phyloP scores from a whole-genome alignment of 2,797 vertebrate genomes.

The Brachyalestes nurse region DNA sequence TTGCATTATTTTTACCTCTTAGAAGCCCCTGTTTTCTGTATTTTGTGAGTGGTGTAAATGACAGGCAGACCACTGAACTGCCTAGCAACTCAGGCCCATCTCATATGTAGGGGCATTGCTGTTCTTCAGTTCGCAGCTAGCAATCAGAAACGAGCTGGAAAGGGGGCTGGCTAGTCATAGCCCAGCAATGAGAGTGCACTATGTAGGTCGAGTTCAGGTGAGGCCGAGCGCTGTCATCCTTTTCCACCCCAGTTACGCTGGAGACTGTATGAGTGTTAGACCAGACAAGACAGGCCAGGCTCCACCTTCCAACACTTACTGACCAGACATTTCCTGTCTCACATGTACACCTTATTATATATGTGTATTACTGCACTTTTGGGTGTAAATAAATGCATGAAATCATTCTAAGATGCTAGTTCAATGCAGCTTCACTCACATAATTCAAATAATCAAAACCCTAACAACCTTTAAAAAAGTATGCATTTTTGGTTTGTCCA shows the following conservation, averaged over 20 bases:
- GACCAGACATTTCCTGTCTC: conserved; percentile 49
- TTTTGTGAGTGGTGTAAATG: background rate
- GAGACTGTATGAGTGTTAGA: conserved; percentile 65
- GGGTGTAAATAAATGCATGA: background rate
- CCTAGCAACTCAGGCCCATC: conserved; percentile 6
- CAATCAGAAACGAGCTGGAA: background rate
- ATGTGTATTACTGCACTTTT: conserved; percentile 4
- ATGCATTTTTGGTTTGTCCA: background rate
- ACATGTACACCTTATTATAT: background rate
- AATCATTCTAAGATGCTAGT: background rate
- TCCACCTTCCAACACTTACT: conserved; percentile 29
- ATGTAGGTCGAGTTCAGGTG: conserved; percentile 53
- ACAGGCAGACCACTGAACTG: background rate
- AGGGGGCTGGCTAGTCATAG: conserved; percentile 8
- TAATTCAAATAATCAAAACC: too few relatives aligned
- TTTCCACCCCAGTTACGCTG: conserved; percentile 77
- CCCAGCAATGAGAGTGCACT: conserved; percentile 15
- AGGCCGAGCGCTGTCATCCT: conserved; percentile 51
- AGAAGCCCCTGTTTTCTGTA: background rate
- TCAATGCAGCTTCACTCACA: background rate
- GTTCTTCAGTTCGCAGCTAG: background rate
- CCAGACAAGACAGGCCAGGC: conserved; percentile 49
- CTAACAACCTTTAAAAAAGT: background rate
- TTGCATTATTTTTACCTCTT: background rate
- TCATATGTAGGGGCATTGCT: background rate